A percentile compares a stretch with the other conserved stretches of the same genome.
These are phyloP conservation scores for Stratiomys singularior DNA, from an alignment of 2,888 invertebrate genomes.

Conservation along the genomic window DNA sequence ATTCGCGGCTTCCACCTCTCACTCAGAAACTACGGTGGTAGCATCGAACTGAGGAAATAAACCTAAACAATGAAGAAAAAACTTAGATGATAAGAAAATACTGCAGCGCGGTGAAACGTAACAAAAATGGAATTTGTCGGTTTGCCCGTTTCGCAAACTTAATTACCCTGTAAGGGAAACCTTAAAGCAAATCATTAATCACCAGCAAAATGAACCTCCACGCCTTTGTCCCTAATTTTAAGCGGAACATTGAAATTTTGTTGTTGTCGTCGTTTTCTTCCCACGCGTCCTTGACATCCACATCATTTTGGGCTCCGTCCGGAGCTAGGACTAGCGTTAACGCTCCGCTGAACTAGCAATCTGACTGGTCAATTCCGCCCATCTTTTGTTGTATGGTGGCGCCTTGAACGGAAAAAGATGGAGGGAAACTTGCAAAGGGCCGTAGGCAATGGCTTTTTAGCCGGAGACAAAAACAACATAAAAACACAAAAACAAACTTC, in stretches of 20 bases:
- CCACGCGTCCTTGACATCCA: not conserved
- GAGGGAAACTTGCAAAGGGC: not conserved
- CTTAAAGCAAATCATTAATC: slow-evolving; percentile 46
- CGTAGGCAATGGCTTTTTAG: not conserved
- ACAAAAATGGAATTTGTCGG: slow-evolving; percentile 12
- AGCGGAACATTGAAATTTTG: slow-evolving; percentile 36
- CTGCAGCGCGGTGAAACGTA: not conserved
- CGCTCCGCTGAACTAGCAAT: not conserved
- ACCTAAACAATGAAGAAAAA: not conserved
- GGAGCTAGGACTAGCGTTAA: not conserved
- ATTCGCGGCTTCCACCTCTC: too few species aligned
- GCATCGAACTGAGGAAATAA: too few species aligned
- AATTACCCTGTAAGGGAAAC: slow-evolving; percentile 44
- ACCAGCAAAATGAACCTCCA: slow-evolving; percentile 34
- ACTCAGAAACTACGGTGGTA: too few species aligned
- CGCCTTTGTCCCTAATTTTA: slow-evolving; percentile 38
- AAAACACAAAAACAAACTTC: not conserved
- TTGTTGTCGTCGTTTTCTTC: not conserved
- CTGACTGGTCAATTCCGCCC: slow-evolving; percentile 3
- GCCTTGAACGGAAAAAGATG: not conserved
- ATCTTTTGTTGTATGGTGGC: not conserved
- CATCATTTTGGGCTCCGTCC: not conserved
- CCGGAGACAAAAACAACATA: not conserved
- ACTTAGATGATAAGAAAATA: not conserved
- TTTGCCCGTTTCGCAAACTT: slow-evolving; percentile 39